Evolutionary conservation across 2,113 vertebrate species (phyloP), one percentile per base, ranked within the genome.

Genomic region (Brienomyrus brachyistius): DNA sequence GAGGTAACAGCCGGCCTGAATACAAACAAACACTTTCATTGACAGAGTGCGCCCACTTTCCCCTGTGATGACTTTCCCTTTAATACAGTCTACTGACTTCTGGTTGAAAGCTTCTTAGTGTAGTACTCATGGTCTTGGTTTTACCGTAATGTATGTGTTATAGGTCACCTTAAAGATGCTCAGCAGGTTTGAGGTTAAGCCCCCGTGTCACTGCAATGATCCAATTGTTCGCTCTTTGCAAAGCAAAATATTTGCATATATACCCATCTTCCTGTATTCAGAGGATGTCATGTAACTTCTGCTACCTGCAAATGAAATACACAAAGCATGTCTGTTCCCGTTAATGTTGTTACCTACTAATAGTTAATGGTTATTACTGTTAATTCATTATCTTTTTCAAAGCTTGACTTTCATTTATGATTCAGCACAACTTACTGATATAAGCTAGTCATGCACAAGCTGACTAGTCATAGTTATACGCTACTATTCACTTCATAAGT

Each of bases 231-330:
- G 45, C 19, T 84, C 82, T 48, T 48, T 84, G 82, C 21, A 48
- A 82, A 84, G 45, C 82, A 84, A 23, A 48, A 84, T 48, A 84
- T 84, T 84, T 45, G 82, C 45, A 84, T 84, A 84, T 84, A 84
- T 19, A 23, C 82, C 45, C 21, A 3, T 84, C 82, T 84, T 84
- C 40, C 82, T 84, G 82, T 48, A 84, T 84, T 80, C 74, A 80
- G 74, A 17, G 82, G 43, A 45, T 23, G 21, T 45, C 45, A 48
- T 84, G 40, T 48, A 19, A 84, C 45, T 47, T 84, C 40, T 84
- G 45, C 21, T 43, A 43, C 31, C 74, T n/a, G 19, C 82, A 84
- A 48, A 84, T 21, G 19, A 48, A 48, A 84, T n/a, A 48, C 82
- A 48, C 45, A 23, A 19, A 84, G 43, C 35, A 1, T 77, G 15